These are phyloP conservation scores for Clivina fossor DNA, from an alignment of 2,888 invertebrate species.

Conservation along the genomic window DNA sequence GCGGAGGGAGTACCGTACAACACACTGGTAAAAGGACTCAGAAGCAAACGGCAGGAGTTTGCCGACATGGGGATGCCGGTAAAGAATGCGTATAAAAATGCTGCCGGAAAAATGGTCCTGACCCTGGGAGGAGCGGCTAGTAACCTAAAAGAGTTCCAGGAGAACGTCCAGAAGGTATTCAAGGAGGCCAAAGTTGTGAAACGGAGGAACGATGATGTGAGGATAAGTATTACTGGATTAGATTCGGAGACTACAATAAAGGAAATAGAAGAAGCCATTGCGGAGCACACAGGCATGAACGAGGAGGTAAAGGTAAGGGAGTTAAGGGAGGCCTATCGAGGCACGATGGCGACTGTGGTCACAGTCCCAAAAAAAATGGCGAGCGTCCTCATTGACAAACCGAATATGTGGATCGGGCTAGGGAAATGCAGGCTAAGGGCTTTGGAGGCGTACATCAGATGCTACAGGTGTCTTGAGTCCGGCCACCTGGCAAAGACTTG, in stretches of 20 bases:
- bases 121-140: too few relatives aligned
- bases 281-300: not conserved
- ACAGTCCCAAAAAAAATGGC: conserved; percentile 6
- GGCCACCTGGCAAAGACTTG: conserved; percentile 16
- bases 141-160: too few relatives aligned
- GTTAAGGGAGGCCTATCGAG: conserved; percentile 28
- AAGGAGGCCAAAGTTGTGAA: too few relatives aligned
- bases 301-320: conserved; percentile 13
- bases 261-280: conserved; percentile 12
- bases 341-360: conserved; percentile 25
- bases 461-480: conserved; percentile 18
- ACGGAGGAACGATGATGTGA: too few relatives aligned
- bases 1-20: too few relatives aligned
- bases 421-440: conserved; percentile 14
- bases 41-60: too few relatives aligned
- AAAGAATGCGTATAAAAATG: too few relatives aligned
- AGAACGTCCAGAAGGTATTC: too few relatives aligned
- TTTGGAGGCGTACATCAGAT: not conserved
- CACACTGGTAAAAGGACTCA: too few relatives aligned
- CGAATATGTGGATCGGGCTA: conserved; percentile 32
- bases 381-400: not conserved
- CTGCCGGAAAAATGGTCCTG: too few relatives aligned
- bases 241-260: conserved; percentile 20
- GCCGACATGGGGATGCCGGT: too few relatives aligned
- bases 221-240: conserved; percentile 27